Conservation (phyloP, 2,797 vertebrate genomes). For the Macropodus opercularis region DNA sequence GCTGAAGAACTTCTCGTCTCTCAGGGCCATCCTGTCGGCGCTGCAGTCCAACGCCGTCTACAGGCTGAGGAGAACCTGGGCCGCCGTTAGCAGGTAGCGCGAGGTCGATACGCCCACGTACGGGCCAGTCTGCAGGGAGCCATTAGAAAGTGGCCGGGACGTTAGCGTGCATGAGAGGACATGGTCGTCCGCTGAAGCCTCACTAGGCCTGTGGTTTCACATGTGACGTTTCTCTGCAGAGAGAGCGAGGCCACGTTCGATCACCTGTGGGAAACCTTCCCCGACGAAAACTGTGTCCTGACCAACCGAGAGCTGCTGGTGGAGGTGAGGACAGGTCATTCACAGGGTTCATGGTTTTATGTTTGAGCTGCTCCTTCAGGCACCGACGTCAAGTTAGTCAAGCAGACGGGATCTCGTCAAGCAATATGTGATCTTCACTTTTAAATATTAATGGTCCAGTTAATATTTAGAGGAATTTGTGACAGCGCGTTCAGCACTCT, state of each 20-base stretch:
- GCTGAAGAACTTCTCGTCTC: conserved; percentile 88
- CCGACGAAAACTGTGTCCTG: conserved; percentile 87
- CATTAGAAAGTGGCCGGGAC: no score
- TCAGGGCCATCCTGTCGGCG: conserved; percentile 86
- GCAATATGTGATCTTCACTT: no score
- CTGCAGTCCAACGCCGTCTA: conserved; percentile 88
- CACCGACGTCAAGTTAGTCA: no score
- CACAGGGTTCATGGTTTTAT: no score
- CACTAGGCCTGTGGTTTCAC: no score
- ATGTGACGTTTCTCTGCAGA: conserved; percentile 74
- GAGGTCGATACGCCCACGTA: no score
- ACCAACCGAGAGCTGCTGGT: conserved; percentile 82
- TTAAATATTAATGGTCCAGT: conserved; percentile 34
- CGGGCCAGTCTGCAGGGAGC: no score
- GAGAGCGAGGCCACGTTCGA: conserved; percentile 80
- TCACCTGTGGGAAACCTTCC: conserved; percentile 86
- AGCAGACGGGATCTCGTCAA: no score
- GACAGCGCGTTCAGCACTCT: conserved; percentile 42
- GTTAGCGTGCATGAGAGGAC: no score
- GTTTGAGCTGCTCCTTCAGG: no score
- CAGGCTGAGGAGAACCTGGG: conserved; percentile 87
- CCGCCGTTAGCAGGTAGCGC: conserved; percentile 73
- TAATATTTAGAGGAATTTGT: conserved; percentile 54
- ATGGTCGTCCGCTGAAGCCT: no score
- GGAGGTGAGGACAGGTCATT: conserved; percentile 82